Evolutionary conservation across 2,113 vertebrate species (phyloP).

Genomic region (Gasterosteus nipponicus): DNA sequence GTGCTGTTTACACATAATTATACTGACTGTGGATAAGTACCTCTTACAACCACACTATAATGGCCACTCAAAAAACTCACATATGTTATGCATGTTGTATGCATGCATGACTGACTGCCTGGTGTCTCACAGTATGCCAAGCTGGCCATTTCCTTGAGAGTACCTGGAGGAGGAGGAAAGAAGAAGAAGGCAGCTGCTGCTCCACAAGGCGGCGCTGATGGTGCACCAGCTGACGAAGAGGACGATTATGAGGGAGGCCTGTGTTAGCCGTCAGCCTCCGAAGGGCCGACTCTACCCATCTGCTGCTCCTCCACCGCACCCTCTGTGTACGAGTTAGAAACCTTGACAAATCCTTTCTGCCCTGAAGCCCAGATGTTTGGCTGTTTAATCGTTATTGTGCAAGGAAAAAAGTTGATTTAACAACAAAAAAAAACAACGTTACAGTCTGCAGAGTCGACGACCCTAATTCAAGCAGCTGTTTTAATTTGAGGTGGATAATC

Average conservation of each 20-base stretch:
- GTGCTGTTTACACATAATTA: constrained; percentile 60
- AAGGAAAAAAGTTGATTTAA: background rate
- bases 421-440: constrained; percentile 2
- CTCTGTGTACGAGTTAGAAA: constrained; percentile 23
- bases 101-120: background rate
- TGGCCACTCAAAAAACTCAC: background rate
- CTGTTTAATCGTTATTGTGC: constrained; percentile 36
- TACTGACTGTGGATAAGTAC: background rate
- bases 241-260: constrained; percentile 96
- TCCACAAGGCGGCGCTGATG: constrained; percentile 82
- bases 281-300: background rate
- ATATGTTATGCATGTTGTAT: no score
- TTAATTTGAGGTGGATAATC: constrained; percentile 48
- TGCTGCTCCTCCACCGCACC: constrained; percentile 12
- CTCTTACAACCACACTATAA: background rate
- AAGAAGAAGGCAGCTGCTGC: constrained; percentile 90
- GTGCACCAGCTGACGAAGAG: constrained; percentile 83
- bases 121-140: constrained; percentile 89
- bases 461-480: constrained; percentile 27
- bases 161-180: constrained; percentile 91
- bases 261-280: constrained; percentile 82
- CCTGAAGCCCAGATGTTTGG: constrained; percentile 8
- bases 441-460: constrained; percentile 12
- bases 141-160: constrained; percentile 90
- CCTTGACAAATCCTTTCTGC: constrained; percentile 4